Evolutionary conservation across 2,113 vertebrate genomes (phyloP).

Genomic region (Spheniscus mendiculus): DNA sequence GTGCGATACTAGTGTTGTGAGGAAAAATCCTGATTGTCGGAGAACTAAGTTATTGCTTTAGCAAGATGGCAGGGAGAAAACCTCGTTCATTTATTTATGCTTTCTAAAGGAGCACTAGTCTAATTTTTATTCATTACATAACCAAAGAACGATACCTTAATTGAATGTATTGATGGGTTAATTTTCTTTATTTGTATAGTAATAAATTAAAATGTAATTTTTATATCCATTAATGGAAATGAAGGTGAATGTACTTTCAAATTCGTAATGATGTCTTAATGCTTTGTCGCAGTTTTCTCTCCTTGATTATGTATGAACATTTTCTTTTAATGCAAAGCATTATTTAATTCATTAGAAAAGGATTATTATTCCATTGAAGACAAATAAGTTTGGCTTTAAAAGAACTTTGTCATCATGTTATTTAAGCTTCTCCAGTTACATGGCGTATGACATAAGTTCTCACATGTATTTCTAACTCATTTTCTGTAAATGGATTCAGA

Average conservation of each 20-base stretch:
- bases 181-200: not conserved
- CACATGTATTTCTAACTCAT: not conserved
- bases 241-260: slow-evolving; percentile 29
- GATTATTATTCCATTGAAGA: not conserved
- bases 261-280: not conserved
- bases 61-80: not conserved
- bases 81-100: not conserved
- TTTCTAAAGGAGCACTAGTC: not conserved
- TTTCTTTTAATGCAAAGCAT: not conserved
- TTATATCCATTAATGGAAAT: slow-evolving; percentile 1
- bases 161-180: slow-evolving; percentile 8
- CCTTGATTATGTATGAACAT: not conserved
- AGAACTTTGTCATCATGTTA: not conserved
- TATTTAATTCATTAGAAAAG: not conserved
- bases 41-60: not conserved
- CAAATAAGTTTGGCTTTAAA: not conserved
- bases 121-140: not conserved
- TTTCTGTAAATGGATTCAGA: not conserved
- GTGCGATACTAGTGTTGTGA: not conserved
- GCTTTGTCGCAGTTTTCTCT: not conserved
- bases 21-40: not conserved
- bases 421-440: not conserved
- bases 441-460: not conserved
- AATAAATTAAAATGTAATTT: not conserved
- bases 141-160: not conserved